Evolutionary conservation across 2,113 vertebrate species (phyloP), one percentile per base, ranked within the genome.

Genomic region (Canis aureus): DNA sequence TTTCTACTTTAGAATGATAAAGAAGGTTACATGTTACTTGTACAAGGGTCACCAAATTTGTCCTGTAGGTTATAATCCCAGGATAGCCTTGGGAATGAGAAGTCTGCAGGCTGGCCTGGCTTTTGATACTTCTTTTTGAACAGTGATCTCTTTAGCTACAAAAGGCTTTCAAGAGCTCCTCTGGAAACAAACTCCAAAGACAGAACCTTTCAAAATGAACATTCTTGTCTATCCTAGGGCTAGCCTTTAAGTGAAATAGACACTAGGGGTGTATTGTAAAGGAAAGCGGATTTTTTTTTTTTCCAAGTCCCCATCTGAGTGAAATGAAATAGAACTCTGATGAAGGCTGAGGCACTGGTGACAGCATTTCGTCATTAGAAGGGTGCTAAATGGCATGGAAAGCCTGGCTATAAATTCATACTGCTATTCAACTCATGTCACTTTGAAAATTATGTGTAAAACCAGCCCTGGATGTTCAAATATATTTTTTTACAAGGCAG

Each of bases 371-470:
- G 55, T 97, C 97, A 96, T 98, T 87, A 97, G 83, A 83, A 62
- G 81, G 96, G 57, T 69, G 95, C 76, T 92, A 95, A 97, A 92
- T 89, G 59, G 88, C 89, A 96, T 94, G 90, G 76, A 87, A 89
- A 91, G 94, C 51, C 32, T 97, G 90, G 62, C 43, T 97, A 71
- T 93, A 85, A n/a, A 71, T 95, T 97, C 79, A 95, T 74, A 84
- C 49, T 71, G 96, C 93, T 97, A 5, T 95, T 98, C 92, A 38
- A 91, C 90, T 94, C 38, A 60, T 94, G 93, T 94, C 94, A 94
- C 95, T 98, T 87, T 97, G 94, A 97, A 98, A 98, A 98, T 87
- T 89, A 96, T 95, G 20, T 95, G 91, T 96, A 82, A 97, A 98
- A 97, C 25, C 49, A 96, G 57, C 73, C 29, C 32, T 97, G 96